These are phyloP conservation scores for Cryptoprocta ferox DNA, from an alignment of 2,797 vertebrate genomes.

Conservation along the genomic window DNA sequence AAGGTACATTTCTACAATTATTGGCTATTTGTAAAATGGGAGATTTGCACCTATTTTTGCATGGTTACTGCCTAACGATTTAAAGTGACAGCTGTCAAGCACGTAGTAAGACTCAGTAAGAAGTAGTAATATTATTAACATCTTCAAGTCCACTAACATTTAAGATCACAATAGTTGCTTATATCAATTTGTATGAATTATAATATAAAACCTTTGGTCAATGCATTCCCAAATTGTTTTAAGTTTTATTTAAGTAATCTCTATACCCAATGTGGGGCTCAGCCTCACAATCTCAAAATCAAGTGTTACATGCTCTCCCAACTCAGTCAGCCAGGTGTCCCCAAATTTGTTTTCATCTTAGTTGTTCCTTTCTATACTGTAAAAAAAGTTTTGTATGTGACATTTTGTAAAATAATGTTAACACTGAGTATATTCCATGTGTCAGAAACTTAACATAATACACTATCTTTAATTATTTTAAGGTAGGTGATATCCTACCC, in stretches of 20 bases:
- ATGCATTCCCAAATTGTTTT: neutral
- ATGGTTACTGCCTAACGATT: constrained; percentile 29
- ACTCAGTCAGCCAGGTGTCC: neutral
- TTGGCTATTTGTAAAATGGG: constrained; percentile 26
- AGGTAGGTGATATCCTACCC: neutral
- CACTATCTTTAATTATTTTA: constrained; percentile 43
- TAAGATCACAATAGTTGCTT: constrained; percentile 27
- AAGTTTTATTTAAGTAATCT: neutral
- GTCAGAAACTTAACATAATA: constrained; percentile 37
- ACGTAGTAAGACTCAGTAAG: constrained; percentile 40
- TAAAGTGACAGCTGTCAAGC: constrained; percentile 45
- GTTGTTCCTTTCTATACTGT: neutral
- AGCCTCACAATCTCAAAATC: neutral
- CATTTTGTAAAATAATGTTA: constrained; percentile 37
- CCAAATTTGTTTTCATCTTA: constrained; percentile 49
- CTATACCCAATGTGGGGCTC: neutral
- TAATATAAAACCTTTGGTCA: constrained; percentile 49
- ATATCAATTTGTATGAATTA: constrained; percentile 33
- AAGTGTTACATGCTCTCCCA: neutral
- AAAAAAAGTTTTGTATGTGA: neutral
- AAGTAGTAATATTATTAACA: constrained; percentile 23
- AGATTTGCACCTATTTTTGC: neutral
- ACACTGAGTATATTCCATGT: neutral
- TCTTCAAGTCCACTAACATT: constrained; percentile 30
- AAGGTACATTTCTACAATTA: neutral